These are phyloP conservation scores for Vireo griseus DNA, from an alignment of 2,797 vertebrate species.

Conservation along the genomic window DNA sequence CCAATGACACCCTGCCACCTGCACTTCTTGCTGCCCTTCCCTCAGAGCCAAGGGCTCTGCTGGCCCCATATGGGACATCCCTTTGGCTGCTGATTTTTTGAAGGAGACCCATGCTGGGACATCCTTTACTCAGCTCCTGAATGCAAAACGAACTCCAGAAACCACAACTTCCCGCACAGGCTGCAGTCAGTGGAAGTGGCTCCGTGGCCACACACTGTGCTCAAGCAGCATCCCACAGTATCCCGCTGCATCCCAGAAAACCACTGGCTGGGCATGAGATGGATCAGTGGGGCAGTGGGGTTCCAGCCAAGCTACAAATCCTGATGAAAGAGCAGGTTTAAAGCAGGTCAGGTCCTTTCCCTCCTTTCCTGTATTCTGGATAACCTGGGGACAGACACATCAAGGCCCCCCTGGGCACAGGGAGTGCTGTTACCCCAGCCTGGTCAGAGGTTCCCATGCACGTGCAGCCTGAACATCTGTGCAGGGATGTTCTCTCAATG, in stretches of 20 bases:
- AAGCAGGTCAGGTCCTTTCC: not conserved
- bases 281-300: rapidly evolving
- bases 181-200: not conserved
- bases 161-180: rapidly evolving
- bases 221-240: not conserved
- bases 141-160: not conserved
- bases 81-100: not conserved
- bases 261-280: not conserved
- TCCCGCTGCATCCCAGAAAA: not conserved
- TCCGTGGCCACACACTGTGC: rapidly evolving
- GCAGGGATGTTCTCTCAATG: not conserved
- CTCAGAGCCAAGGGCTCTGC: not conserved
- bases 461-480: rapidly evolving
- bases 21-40: not conserved
- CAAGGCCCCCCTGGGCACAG: rapidly evolving
- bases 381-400: not conserved
- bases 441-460: rapidly evolving
- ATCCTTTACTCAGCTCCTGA: not conserved
- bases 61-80: not conserved
- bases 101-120: not conserved
- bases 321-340: not conserved
- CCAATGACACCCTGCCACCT: not conserved
- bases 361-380: not conserved
- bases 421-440: not conserved
- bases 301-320: not conserved